These are phyloP conservation scores for Caranx melampygus DNA, from an alignment of 2,113 vertebrate genomes.

Conservation along the genomic window DNA sequence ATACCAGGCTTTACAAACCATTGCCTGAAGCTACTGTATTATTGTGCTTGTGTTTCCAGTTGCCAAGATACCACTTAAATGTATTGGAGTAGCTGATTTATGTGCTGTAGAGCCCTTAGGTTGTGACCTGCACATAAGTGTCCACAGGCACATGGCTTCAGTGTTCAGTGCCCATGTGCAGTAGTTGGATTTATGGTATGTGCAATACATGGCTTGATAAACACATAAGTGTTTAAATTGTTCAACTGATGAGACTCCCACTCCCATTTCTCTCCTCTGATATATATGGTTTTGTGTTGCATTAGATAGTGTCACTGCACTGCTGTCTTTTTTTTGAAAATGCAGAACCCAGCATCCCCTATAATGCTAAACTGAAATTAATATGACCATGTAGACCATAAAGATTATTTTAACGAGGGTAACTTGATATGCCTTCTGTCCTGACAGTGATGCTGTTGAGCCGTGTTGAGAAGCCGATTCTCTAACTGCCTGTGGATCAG, in stretches of 20 bases:
- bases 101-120: conserved; percentile 31
- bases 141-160: neutral
- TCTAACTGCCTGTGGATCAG: neutral
- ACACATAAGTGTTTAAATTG: neutral
- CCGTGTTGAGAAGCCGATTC: conserved; percentile 11
- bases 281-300: neutral
- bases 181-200: neutral
- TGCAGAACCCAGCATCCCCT: neutral
- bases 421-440: conserved; percentile 36
- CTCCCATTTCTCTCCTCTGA: neutral
- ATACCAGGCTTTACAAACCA: conserved; percentile 43
- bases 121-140: conserved; percentile 23
- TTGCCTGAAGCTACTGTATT: conserved; percentile 46
- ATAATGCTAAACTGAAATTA: neutral
- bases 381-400: neutral
- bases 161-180: neutral
- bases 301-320: neutral
- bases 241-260: neutral
- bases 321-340: neutral
- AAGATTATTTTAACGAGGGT: neutral
- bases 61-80: conserved; percentile 66
- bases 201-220: neutral
- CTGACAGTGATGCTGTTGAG: conserved; percentile 51
- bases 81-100: conserved; percentile 42
- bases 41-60: conserved; percentile 58